Evolutionary conservation across 2,113 vertebrate genomes (phyloP).

Genomic region (Perca schrenkii): DNA sequence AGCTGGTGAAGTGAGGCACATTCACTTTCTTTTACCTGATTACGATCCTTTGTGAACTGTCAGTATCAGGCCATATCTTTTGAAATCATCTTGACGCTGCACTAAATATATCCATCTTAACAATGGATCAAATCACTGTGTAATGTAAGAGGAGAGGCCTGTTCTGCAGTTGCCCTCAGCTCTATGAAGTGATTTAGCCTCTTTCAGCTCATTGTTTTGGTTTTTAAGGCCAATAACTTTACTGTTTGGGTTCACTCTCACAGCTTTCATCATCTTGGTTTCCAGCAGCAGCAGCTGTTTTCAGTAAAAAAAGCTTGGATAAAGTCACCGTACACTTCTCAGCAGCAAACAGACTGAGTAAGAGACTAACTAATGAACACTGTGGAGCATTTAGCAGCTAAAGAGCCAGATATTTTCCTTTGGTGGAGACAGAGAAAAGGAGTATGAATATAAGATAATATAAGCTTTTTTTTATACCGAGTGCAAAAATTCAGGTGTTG

Average conservation of each 20-base stretch:
- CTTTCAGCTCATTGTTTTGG: background rate
- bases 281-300: conserved; percentile 1
- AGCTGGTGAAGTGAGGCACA: conserved; percentile 30
- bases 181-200: background rate
- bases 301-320: background rate
- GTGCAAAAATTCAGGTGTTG: background rate
- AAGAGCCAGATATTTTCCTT: background rate
- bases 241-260: background rate
- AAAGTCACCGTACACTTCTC: no score
- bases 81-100: background rate
- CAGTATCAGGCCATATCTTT: background rate
- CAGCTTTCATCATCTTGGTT: background rate
- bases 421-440: background rate
- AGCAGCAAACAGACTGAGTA: background rate
- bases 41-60: background rate
- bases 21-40: conserved; percentile 12
- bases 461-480: background rate
- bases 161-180: background rate
- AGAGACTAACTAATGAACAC: background rate
- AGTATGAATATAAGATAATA: background rate
- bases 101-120: background rate
- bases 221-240: background rate
- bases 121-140: background rate
- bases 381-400: background rate
- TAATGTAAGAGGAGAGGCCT: background rate